Evolutionary conservation across 2,797 vertebrate genomes (phyloP), one percentile per base, ranked within the genome.

Genomic region (Parotocinclus haroldoi): DNA sequence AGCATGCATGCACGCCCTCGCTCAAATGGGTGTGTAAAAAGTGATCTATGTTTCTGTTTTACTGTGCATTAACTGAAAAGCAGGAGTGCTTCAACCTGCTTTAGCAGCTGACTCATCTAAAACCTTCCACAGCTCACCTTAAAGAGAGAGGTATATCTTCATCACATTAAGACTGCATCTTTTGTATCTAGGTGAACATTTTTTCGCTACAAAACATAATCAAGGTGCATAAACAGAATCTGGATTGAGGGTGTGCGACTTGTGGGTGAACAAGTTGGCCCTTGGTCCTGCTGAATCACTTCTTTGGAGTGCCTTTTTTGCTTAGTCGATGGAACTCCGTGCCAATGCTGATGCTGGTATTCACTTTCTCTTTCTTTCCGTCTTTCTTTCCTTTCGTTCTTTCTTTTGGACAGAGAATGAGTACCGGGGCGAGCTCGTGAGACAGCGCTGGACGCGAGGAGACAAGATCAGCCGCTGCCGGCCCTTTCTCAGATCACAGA

Each of bases 351-450:
- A 73, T 60, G 40, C 10, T 62, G 36, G 18, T 67, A 16, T 37
- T 40, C 27, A 66, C 13, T 44, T 19, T 57, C 56, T 63, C n/a
- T 66, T 9, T 51, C 7, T 54, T 63, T n/a, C n/a, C n/a, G n/a
- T n/a, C 57, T 61, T 46, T 17, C 19, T 42, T 38, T 39, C 39
- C 42, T 54, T 17, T 54, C 42, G 42, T 52, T 65, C 39, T 49
- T 60, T 69, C 74, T 60, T 18, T 17, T 11, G 16, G 27, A 5
- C 81, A 98, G 95, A 98, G 93, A 94, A 97, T 98, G 95, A 96
- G 83, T 98, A 95, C 87, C 92, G 91, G 84, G 93, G 94, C 9
- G 90, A 96, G 90, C 92, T 98, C 90, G 90, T 98, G 91, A 98
- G 86, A 73, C 95, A 98, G 91, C 93, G 92, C 92, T 98, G 95